Evolutionary conservation across 2,797 vertebrate species (phyloP), one percentile per base, ranked within the genome.

Genomic region (Protosalanx chinensis): DNA sequence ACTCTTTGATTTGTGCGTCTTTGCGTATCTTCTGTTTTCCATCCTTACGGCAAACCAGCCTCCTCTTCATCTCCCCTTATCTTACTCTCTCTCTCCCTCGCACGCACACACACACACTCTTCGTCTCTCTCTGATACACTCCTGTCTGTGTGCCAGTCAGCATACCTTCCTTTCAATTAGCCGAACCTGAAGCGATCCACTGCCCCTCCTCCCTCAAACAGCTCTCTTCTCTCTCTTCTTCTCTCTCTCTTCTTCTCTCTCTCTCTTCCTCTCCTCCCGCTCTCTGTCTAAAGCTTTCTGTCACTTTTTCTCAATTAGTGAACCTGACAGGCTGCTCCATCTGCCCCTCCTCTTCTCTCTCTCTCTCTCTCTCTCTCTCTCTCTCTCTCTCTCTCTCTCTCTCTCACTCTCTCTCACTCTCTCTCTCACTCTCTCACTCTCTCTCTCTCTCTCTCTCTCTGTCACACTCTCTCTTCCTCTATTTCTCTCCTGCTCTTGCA

Each of bases 81-180:
- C 68, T 68, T 15, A 51, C 30, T 27, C 12, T 41, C 58, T 78
- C 71, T 79, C 79, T 79, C 75, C 78, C 76, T 73, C 68, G 76
- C 71, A 64, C 61, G 6, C 37, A 35, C 62, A 12, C 53, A 57
- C 6, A 51, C 49, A 56, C 67, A 65, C 53, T 12, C n/a, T 58
- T 29, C 27, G 64, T 23, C 69, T 41, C 58, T 41, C 70, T 66
- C 68, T 33, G 29, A 37, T 63, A 67, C 63, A 72, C 46, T 79
- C 80, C 83, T 80, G 7, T 69, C 5, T 51, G 3, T 20, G 23
- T 83, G 76, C 85, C 83, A 87, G 84, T 79, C 87, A 86, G 83
- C 85, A 87, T 90, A 81, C 86, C 79, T 88, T 92, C 88, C 90
- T 92, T 91, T 92, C 88, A 93, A 92, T 92, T 91, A 91, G 87